Conservation (phyloP, 2,888 invertebrate genomes). For the Amphimallon solstitiale region DNA sequence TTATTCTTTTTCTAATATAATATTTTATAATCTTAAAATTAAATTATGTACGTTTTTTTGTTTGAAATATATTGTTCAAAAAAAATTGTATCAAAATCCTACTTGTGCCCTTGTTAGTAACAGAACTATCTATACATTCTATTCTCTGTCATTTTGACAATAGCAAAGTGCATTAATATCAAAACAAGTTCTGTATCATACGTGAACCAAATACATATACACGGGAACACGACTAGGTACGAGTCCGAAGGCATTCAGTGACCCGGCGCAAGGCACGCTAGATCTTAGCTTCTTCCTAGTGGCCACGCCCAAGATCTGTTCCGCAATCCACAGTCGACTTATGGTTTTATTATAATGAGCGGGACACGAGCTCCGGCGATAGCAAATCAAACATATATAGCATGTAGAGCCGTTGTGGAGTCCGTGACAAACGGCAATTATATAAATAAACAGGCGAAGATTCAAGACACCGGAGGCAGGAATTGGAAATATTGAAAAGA, state of each 20-base stretch:
- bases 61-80: no score
- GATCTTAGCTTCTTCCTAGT: constrained; percentile 39
- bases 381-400: constrained; percentile 37
- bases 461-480: background rate
- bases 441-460: constrained; percentile 4
- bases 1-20: no score
- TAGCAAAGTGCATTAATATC: no score
- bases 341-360: constrained; percentile 42
- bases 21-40: no score
- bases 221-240: constrained; percentile 6
- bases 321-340: constrained; percentile 39
- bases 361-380: constrained; percentile 38
- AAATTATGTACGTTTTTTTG: no score
- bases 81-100: no score
- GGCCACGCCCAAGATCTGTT: constrained; percentile 34
- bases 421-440: constrained; percentile 30
- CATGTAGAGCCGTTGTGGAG: constrained; percentile 1
- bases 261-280: constrained; percentile 32
- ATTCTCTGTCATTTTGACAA: no score
- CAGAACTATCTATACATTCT: no score
- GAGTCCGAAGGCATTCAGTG: constrained; percentile 31
- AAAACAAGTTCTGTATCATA: background rate
- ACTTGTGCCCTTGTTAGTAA: no score
- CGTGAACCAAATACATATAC: background rate
- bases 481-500: background rate